These are phyloP conservation scores for Steromphala cineraria DNA, from an alignment of 2,888 invertebrate genomes.

Conservation along the genomic window DNA sequence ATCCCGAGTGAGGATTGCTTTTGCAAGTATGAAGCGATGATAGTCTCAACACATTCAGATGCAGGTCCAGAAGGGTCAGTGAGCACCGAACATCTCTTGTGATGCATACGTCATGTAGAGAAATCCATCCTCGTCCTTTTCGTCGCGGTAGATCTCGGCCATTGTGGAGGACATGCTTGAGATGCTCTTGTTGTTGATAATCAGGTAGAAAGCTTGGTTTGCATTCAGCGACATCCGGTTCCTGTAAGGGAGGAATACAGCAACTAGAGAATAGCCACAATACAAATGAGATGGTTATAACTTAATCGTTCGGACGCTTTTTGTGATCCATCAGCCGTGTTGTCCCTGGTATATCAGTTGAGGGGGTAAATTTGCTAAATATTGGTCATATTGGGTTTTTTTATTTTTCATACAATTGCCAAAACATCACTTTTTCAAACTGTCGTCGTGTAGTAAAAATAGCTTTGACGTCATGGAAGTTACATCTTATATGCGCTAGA, in stretches of 20 bases:
- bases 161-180: slow-evolving; percentile 87
- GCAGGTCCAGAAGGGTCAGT: background rate
- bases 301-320: too few relatives aligned
- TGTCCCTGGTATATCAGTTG: too few relatives aligned
- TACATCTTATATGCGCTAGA: too few relatives aligned
- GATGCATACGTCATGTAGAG: slow-evolving; percentile 92
- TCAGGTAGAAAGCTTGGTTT: slow-evolving; percentile 86
- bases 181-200: slow-evolving; percentile 89
- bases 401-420: too few relatives aligned
- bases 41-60: background rate
- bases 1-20: too few relatives aligned
- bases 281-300: background rate
- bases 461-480: too few relatives aligned
- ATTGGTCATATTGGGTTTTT: background rate
- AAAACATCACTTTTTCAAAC: too few relatives aligned
- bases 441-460: too few relatives aligned
- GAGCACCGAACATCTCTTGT: slow-evolving; percentile 88
- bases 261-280: background rate
- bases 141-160: slow-evolving; percentile 86
- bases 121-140: slow-evolving; percentile 89
- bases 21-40: background rate
- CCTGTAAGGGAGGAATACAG: slow-evolving; percentile 70
- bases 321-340: too few relatives aligned
- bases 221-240: slow-evolving; percentile 80
- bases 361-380: background rate